phyloP scores from a whole-genome alignment of 2,888 invertebrate genomes.

The Meandrusa payeni region DNA sequence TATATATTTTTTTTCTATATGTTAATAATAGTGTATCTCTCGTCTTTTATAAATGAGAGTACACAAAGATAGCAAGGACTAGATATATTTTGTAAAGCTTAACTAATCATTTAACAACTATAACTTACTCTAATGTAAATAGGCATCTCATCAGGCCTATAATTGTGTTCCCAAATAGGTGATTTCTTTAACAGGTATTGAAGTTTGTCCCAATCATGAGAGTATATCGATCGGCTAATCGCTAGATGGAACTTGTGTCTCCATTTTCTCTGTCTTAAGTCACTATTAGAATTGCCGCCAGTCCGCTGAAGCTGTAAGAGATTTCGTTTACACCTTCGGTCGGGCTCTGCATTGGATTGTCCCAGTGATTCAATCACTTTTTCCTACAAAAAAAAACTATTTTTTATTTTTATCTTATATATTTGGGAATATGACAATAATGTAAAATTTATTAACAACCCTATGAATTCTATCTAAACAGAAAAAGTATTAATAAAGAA shows the following conservation, averaged over 20 bases:
- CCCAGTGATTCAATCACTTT: constrained; percentile 45
- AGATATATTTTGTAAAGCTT: too few relatives aligned
- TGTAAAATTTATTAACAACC: too few relatives aligned
- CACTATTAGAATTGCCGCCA: constrained; percentile 28
- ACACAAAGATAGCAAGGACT: too few relatives aligned
- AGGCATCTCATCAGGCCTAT: constrained; percentile 33
- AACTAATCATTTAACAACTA: too few relatives aligned
- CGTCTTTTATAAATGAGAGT: too few relatives aligned
- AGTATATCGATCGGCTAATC: constrained; percentile 52
- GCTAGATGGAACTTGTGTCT: constrained; percentile 39
- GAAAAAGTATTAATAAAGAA: too few relatives aligned
- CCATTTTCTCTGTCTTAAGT: constrained; percentile 31
- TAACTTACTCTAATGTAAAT: constrained; percentile 53
- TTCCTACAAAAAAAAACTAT: constrained; percentile 37
- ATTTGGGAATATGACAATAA: too few relatives aligned
- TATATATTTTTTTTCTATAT: too few relatives aligned
- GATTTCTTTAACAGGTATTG: constrained; percentile 54
- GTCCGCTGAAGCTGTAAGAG: constrained; percentile 43
- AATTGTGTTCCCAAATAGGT: constrained; percentile 50
- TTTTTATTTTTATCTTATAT: constrained; percentile 11
- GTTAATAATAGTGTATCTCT: too few relatives aligned
- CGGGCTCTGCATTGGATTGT: constrained; percentile 28
- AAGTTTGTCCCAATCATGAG: constrained; percentile 65
- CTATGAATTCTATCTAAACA: too few relatives aligned
- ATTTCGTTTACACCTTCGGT: constrained; percentile 45